phyloP scores from a whole-genome alignment of 2,888 invertebrate species.

The Latrodectus hesperus region DNA sequence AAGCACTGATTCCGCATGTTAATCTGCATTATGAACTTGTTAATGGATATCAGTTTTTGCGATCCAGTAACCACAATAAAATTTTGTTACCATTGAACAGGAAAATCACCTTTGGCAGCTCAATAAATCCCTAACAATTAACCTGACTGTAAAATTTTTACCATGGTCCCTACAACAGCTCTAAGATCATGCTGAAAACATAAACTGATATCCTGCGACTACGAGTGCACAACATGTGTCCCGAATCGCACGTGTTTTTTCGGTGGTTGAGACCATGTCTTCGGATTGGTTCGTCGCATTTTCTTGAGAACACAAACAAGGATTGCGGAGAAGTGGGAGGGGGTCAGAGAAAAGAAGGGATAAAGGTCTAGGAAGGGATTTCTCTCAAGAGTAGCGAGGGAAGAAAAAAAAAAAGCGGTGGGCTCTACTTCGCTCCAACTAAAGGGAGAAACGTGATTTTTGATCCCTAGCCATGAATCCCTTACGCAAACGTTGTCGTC shows the following conservation, averaged over 20 bases:
- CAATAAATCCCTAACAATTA: not conserved
- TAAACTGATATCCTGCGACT: not conserved
- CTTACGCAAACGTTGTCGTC: slow-evolving; percentile 52
- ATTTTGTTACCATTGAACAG: not conserved
- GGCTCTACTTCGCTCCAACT: slow-evolving; percentile 1
- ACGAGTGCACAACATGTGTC: slow-evolving; percentile 14
- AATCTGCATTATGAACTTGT: too few species aligned
- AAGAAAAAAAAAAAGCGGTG: too few species aligned
- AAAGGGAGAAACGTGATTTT: slow-evolving; percentile 35
- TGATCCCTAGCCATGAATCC: slow-evolving; percentile 51
- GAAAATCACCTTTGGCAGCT: not conserved
- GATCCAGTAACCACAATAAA: too few species aligned
- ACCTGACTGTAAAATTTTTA: not conserved
- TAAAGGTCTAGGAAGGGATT: not conserved
- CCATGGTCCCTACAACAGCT: not conserved
- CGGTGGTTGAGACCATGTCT: not conserved
- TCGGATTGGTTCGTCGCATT: slow-evolving; percentile 21
- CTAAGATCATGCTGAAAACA: not conserved
- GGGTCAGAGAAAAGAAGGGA: not conserved
- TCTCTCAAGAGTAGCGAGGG: not conserved
- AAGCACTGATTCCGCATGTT: too few species aligned
- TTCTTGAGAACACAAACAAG: slow-evolving; percentile 44
- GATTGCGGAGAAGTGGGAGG: not conserved
- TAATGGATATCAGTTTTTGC: too few species aligned
- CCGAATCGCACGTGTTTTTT: slow-evolving; percentile 25